Evolutionary conservation across 2,888 invertebrate genomes (phyloP).

Genomic region (Sussaba pulchella): DNA sequence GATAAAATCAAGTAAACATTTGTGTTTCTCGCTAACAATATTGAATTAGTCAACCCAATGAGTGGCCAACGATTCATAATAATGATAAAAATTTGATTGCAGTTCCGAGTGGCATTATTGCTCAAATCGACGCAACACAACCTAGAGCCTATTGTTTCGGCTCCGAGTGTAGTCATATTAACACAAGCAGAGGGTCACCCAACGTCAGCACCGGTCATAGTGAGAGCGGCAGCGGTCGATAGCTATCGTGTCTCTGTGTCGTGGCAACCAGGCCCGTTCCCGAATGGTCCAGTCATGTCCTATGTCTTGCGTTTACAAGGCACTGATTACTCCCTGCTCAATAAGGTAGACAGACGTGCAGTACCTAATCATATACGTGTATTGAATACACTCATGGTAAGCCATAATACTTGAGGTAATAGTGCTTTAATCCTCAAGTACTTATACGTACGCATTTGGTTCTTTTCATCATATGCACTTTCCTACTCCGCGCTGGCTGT

Average conservation of each 20-base stretch:
- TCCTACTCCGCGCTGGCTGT: conserved; percentile 28
- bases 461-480: conserved; percentile 17
- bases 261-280: conserved; percentile 95
- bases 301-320: conserved; percentile 90
- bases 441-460: not conserved
- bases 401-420: too few relatives aligned
- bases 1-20: not conserved
- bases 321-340: conserved; percentile 86
- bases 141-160: conserved; percentile 89
- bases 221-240: conserved; percentile 92
- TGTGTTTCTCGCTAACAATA: too few relatives aligned
- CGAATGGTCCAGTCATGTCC: conserved; percentile 94
- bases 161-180: conserved; percentile 91
- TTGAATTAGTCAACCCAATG: not conserved
- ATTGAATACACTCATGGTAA: too few relatives aligned
- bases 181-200: conserved; percentile 91
- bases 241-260: conserved; percentile 93
- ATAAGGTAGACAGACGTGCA: conserved; percentile 87
- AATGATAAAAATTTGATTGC: conserved; percentile 73
- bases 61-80: not conserved
- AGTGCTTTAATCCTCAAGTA: not conserved
- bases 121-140: conserved; percentile 88
- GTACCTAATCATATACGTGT: conserved; percentile 73
- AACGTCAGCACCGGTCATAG: conserved; percentile 90
- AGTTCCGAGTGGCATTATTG: conserved; percentile 95